Evolutionary conservation across 2,797 vertebrate species (phyloP).

Genomic region (Gambusia yucatana): DNA sequence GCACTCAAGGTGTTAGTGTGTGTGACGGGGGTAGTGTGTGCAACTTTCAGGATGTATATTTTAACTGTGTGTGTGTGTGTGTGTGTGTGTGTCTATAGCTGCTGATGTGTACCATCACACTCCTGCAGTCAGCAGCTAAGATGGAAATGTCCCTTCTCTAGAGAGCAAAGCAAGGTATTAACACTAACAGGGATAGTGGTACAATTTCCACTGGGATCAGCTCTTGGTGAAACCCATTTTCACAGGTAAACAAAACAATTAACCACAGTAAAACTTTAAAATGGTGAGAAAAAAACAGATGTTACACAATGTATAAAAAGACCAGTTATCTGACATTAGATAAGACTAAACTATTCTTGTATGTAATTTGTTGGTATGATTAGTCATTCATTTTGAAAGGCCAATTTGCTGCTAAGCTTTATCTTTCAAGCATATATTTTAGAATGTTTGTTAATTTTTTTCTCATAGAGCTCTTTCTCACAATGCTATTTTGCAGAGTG

Average conservation of each 20-base stretch:
- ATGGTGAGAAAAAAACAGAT: neutral
- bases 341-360: neutral
- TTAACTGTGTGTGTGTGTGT: slow-evolving; percentile 6
- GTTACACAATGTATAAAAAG: neutral
- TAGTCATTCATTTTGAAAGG: neutral
- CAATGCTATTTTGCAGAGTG: neutral
- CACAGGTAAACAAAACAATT: slow-evolving; percentile 14
- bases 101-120: slow-evolving; percentile 29
- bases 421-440: neutral
- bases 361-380: neutral
- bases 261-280: neutral
- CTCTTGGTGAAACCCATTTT: slow-evolving; percentile 4
- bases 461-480: too few species aligned
- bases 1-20: slow-evolving; percentile 25
- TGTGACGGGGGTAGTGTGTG: neutral
- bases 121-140: slow-evolving; percentile 46
- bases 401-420: neutral
- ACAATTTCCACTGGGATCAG: slow-evolving; percentile 9
- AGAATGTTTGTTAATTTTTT: too few species aligned
- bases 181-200: slow-evolving; percentile 2
- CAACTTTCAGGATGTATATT: slow-evolving; percentile 12
- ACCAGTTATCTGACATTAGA: neutral
- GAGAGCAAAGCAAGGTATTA: slow-evolving; percentile 16
- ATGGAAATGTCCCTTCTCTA: slow-evolving; percentile 10
- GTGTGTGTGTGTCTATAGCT: slow-evolving; percentile 20